Evolutionary conservation across 2,113 vertebrate species (phyloP), one percentile per base, ranked within the genome.

Genomic region (Poicephalus meyeri): DNA sequence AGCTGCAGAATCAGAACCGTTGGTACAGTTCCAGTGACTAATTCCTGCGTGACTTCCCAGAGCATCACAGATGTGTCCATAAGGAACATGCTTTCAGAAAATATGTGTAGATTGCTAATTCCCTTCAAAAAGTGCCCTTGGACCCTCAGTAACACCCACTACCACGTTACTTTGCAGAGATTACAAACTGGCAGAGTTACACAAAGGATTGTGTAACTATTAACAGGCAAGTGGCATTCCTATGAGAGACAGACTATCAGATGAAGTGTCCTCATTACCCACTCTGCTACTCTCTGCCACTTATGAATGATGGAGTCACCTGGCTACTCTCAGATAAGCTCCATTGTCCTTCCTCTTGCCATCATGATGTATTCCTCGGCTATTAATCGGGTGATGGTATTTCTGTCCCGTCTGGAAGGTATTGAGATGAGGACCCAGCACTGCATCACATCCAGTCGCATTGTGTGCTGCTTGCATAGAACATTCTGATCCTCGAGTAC

Each of bases 91-190:
- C 47, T 56, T 63, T 61, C 65, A 84, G 68, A 52, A 71, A 86
- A 80, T 2, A 16, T 0, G 9, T 0, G 0, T 10, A 13, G 41
- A 73, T 26, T 39, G 41, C 9, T 52, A 52, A 53, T 39, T 56
- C 80, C 42, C 56, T 64, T 31, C 33, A 31, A 39, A 16, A 9
- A 4, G 13, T 5, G 12, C 18, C 33, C 1, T 69, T 65, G 89
- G 35, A 26, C 28, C 17, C 21, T 29, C 10, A 8, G 60, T 19
- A 44, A 52, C 69, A 61, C 13, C 53, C 66, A 33, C 15, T 42
- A 11, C 7, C 12, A 16, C 9, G 2, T 31, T 24, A 28, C 35
- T 74, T 24, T 15, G 49, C 19, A n/a, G 35, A 64, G 76, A 53
- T 5, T 4, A 20, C 20, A 12, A 33, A 7, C 44, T 63, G 35